Conservation (phyloP, 2,113 vertebrate species). For the Mesembrinibis cayennensis region DNA sequence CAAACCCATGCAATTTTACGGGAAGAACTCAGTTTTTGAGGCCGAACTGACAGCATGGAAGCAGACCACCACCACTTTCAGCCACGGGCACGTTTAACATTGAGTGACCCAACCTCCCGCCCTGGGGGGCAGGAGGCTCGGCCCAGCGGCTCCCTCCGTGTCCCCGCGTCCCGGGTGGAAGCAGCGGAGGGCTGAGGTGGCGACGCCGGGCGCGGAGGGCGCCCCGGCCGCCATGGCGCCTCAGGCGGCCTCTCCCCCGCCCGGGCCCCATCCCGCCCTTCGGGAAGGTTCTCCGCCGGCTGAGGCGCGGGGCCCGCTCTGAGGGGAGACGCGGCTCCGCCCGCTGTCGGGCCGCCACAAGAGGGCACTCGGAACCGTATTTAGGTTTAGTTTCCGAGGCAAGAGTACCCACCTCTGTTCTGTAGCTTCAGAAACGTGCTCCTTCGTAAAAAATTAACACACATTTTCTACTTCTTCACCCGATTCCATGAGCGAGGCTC, state of each 20-base stretch:
- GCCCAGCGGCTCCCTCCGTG: accelerated
- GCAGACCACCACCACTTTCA: too few species aligned
- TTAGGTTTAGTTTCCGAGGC: accelerated
- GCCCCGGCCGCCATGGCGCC: too few species aligned
- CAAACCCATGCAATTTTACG: background rate
- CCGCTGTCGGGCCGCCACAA: too few species aligned
- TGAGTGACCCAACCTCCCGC: accelerated
- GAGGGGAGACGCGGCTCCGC: accelerated
- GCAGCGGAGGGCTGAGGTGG: accelerated
- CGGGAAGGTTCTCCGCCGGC: accelerated
- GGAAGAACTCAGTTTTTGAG: too few species aligned
- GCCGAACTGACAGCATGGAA: accelerated
- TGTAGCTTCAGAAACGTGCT: too few species aligned
- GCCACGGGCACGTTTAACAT: accelerated
- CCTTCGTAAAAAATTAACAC: background rate
- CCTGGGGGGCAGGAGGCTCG: accelerated
- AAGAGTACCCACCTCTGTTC: accelerated
- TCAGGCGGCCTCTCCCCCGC: accelerated
- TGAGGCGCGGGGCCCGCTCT: too few species aligned
- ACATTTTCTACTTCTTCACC: background rate
- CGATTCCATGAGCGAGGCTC: background rate
- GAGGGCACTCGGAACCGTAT: accelerated
- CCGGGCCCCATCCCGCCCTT: too few species aligned
- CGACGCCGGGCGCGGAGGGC: accelerated
- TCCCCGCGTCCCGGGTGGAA: accelerated